Percentiles rank a stretch among this genome's conserved stretches.
Evolutionary conservation across 2,113 vertebrate species (phyloP).

Genomic region (Pachyramphus minor): DNA sequence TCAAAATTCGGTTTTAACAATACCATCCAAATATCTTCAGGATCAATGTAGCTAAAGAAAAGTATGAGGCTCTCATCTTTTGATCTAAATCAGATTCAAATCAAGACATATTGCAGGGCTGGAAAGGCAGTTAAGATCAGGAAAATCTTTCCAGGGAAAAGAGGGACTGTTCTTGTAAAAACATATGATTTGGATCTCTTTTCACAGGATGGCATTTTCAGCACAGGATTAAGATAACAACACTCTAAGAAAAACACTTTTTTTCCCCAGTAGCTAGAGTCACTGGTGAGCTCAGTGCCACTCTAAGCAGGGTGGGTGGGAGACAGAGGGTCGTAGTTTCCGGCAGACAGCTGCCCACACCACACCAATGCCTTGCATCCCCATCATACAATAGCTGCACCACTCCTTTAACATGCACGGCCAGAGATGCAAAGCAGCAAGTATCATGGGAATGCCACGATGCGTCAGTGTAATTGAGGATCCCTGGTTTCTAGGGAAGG

Average conservation of each 20-base stretch:
- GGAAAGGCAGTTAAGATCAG: neutral
- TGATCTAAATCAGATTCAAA: neutral
- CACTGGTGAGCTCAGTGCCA: neutral
- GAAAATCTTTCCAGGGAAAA: neutral
- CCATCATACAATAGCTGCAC: fast-evolving
- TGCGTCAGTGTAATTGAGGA: neutral
- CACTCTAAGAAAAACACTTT: neutral
- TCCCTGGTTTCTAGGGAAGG: neutral
- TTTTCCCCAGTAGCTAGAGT: neutral
- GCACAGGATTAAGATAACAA: neutral
- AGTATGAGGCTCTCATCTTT: neutral
- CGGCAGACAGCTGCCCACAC: neutral
- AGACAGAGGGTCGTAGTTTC: fast-evolving
- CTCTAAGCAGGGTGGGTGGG: fast-evolving
- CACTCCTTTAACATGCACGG: too few relatives aligned
- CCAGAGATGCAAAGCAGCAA: neutral
- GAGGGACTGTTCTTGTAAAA: neutral
- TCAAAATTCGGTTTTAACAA: neutral
- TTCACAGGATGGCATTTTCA: neutral
- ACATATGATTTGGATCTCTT: neutral
- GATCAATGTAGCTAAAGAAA: neutral
- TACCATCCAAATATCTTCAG: neutral
- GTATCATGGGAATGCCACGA: fast-evolving
- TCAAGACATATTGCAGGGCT: neutral
- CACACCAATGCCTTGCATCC: fast-evolving